Evolutionary conservation across 1,140 invertebrate species (phyloP), one percentile per base, ranked within the genome.

Genomic region (Aphis craccivora): DNA sequence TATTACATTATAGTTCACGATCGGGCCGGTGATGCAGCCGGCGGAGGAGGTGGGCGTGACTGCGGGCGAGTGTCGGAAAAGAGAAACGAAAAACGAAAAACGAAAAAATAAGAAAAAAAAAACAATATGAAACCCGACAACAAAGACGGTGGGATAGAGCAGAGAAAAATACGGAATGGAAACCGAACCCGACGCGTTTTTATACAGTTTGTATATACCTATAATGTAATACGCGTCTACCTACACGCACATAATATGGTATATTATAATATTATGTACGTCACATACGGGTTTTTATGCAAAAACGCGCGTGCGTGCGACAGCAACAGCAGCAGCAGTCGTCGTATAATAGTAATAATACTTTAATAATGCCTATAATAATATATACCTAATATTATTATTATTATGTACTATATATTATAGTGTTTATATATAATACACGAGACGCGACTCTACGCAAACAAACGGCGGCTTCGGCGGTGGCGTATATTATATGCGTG

Each of bases 1-100:
- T 89, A 89, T 89, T 51, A 89, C 48, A 55, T 89, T 55, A 76
- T 76, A 55, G 53, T 55, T 89, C 35, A 40, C 88, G 88, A 89
- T 89, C 88, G 45, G 45, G n/a, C 60, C 60, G 60, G 60, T 35
- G 30, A n/a, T 35, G 25, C 60, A 67, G 60, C 14, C 60, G 60
- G 48, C 8, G 11, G 35, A 48, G 30, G 35, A 20, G 35, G 88
- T 89, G 88, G 88, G 88, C 88, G 88, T 89, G 88, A 89, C 88
- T 89, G 51, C 51, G 35, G 48, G 23, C 35, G 51, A 37, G 2
- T 37, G 43, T 48, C n/a, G 60, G 40, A 84, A 51, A 51, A 40
- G 37, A 40, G 83, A 84, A 22, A 83, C n/a, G 20, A 37, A 83
- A 37, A 83, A 83, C 60, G 60, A 76, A 67, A 67, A 67, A 67